Evolutionary conservation across 2,888 invertebrate species (phyloP).

Genomic region (Pyrrhosoma nymphula): DNA sequence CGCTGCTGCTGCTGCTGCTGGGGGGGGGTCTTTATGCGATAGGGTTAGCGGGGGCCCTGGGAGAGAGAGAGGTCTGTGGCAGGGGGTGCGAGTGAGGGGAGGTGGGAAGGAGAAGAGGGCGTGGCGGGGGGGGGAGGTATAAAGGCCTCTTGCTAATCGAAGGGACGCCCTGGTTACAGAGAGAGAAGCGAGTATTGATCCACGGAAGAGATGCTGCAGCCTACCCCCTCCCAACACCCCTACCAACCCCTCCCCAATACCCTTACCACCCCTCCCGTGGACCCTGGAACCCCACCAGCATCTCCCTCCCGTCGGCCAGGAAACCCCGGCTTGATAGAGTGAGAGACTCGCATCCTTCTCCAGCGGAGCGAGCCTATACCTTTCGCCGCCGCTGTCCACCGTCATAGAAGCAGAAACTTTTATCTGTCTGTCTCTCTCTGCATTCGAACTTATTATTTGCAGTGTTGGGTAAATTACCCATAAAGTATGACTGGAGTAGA

Average conservation of each 20-base stretch:
- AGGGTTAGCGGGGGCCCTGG: no score
- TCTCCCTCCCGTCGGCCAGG: slow-evolving; percentile 42
- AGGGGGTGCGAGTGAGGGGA: background rate
- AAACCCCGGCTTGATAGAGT: slow-evolving; percentile 7
- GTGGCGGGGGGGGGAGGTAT: background rate
- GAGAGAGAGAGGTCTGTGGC: background rate
- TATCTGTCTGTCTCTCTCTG: no score
- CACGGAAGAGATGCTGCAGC: background rate
- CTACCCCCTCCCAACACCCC: slow-evolving; percentile 71
- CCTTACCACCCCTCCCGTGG: slow-evolving; percentile 68
- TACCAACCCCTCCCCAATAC: slow-evolving; percentile 38
- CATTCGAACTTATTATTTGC: no score
- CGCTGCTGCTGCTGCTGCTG: no score
- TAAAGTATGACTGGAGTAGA: no score
- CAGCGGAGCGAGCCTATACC: slow-evolving; percentile 66
- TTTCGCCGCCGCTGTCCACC: background rate
- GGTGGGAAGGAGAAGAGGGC: background rate
- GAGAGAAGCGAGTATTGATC: slow-evolving; percentile 59
- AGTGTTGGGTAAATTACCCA: no score
- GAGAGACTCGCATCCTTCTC: slow-evolving; percentile 56
- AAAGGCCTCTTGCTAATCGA: slow-evolving; percentile 59
- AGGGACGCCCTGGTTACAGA: slow-evolving; percentile 28
- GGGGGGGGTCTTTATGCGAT: background rate
- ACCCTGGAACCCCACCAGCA: slow-evolving; percentile 52
- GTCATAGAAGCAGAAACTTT: no score